Base-by-base conservation (phyloP, 2,797 vertebrate species). In the Argyrosomus regius region DNA sequence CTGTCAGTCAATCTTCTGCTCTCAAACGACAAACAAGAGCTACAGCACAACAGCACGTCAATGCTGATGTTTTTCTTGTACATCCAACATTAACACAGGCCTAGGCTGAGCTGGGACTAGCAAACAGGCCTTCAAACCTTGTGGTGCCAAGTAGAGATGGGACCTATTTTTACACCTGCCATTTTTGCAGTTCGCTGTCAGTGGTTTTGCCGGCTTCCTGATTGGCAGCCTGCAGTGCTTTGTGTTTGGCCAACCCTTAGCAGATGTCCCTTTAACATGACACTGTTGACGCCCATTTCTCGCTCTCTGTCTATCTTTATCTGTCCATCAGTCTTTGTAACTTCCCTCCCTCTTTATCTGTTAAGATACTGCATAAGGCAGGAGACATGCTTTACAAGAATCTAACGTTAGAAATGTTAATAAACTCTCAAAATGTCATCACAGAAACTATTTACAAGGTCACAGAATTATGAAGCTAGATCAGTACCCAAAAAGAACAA, bases 131-230 rank as follows among this genome's bases (percentile, higher is more conserved):
- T 87, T 84, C 78, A 82, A 84, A 88, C 72, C 77, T 73, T 68
- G 60, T 79, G 78, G 70, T 77, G 75, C 45, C 24, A 46, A 75
- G 61, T 28, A 80, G 80, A 81, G 62, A 62, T n/a, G 31, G 77
- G 43, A 62, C 72, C 82, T 94, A 89, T 93, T 93, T 94, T 94
- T 86, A 88, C 61, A 66, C 78, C 83, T 71, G 77, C 81, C 64
- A 86, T 89, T 86, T 92, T 91, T 82, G 79, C 79, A 90, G 79
- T 90, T 93, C 64, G 72, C 82, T 78, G 49, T 80, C 80, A 82
- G 90, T 90, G 83, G 67, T 85, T 93, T 89, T 84, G 73, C 77
- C 90, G 90, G 79, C 75, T 84, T 78, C 86, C 76, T 78, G 84
- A 84, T 81, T 84, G 78, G 75, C 62, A 77, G 75, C 76, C 74